phyloP scores from a whole-genome alignment of 2,113 vertebrate species.

The Pelobates fuscus region DNA sequence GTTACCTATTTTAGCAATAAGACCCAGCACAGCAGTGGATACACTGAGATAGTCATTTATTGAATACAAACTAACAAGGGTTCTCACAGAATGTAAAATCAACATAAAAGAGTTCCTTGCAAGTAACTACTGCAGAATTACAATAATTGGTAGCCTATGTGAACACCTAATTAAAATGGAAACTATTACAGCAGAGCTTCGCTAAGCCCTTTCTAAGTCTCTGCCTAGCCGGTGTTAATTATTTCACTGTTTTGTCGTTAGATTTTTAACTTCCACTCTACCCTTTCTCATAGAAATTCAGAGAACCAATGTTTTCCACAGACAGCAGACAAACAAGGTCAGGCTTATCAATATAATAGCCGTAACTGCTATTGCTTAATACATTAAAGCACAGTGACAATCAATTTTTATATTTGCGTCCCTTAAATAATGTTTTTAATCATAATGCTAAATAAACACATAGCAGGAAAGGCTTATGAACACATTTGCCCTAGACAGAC shows the following conservation, averaged over 20 bases:
- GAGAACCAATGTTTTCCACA: too few species aligned
- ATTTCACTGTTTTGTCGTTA: slow-evolving; percentile 10
- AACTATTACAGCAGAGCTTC: slow-evolving; percentile 18
- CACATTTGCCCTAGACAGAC: too few species aligned
- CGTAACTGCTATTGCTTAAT: too few species aligned
- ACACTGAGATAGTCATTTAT: not conserved
- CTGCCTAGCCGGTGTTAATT: slow-evolving; percentile 22
- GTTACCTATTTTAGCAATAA: not conserved
- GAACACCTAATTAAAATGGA: slow-evolving; percentile 46
- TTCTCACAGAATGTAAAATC: slow-evolving; percentile 11
- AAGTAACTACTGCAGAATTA: slow-evolving; percentile 12
- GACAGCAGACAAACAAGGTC: too few species aligned
- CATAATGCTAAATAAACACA: too few species aligned
- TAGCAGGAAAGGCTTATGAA: too few species aligned
- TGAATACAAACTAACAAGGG: slow-evolving; percentile 4
- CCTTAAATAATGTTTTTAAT: too few species aligned
- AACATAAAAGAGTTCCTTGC: slow-evolving; percentile 10
- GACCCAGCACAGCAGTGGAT: not conserved
- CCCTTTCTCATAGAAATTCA: not conserved
- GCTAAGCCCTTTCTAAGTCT: slow-evolving; percentile 5
- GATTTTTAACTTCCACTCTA: not conserved
- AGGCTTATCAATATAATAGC: too few species aligned
- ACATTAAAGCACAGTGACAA: too few species aligned
- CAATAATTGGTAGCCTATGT: slow-evolving; percentile 41
- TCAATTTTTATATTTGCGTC: too few species aligned